Evolutionary conservation across 1,140 invertebrate species (phyloP), one percentile per base, ranked within the genome.

Genomic region (Antheraea pernyi): DNA sequence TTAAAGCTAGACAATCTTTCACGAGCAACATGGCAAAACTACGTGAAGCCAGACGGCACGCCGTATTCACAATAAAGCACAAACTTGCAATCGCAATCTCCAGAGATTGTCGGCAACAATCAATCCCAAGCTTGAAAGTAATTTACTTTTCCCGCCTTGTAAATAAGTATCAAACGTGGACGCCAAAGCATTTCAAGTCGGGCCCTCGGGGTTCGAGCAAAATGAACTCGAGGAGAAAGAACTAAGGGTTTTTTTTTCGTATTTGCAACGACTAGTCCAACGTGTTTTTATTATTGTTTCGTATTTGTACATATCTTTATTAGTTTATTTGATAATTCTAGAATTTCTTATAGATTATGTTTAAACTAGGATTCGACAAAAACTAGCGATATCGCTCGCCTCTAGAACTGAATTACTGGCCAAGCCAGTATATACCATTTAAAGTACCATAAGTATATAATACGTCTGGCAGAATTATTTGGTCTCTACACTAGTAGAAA

Each of bases 91-190:
- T 75, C 63, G 42, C 73, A 74, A 73, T 76, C 76, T 75, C 73
- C 13, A 65, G 78, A 70, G 78, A 72, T 76, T 72, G 70, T 64
- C 13, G 69, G 65, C 72, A 77, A 80, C 76, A 80, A 82, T 83
- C 79, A 81, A 81, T 83, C 80, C 73, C 69, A 60, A 65, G 71
- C 70, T 68, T 65, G 71, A 63, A 71, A 64, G 82, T 83, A 77
- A 83, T 84, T 65, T 65, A 65, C 39, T 65, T 65, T 65, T 65
- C 64, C 64, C 64, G 64, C 64, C 64, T 79, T 79, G 77, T 84
- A 65, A 65, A 65, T 65, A 65, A 65, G 64, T 65, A 65, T 65
- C 64, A 65, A 65, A 65, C 64, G 64, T 75, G 64, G 71, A 72
- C 36, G 67, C 64, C 64, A 65, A 65, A 65, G 64, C 64, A 48